These are phyloP conservation scores for Drosophila setifemur DNA, from an alignment of 1,140 invertebrate species.

Conservation along the genomic window DNA sequence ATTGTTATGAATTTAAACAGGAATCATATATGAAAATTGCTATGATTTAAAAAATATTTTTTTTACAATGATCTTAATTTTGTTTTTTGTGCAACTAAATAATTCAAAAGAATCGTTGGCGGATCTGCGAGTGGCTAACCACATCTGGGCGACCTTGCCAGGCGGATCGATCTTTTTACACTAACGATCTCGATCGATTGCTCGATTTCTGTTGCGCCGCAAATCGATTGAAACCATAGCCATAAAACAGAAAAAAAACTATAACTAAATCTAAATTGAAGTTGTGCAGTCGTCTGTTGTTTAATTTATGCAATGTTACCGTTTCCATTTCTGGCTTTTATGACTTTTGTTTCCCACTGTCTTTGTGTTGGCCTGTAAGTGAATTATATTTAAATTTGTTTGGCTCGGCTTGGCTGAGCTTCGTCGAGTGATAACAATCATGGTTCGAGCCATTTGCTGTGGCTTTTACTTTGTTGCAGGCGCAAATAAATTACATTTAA, in stretches of 20 bases:
- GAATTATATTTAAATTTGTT: constrained; percentile 74
- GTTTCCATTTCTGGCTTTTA: constrained; percentile 46
- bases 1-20: too few relatives aligned
- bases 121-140: constrained; percentile 25
- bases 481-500: constrained; percentile 74
- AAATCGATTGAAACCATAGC: constrained; percentile 60
- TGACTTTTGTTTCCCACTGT: constrained; percentile 9
- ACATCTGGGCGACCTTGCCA: constrained; percentile 66
- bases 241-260: constrained; percentile 40
- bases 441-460: constrained; percentile 44
- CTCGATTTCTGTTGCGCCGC: constrained; percentile 57
- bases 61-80: too few relatives aligned
- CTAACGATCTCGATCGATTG: constrained; percentile 47
- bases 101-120: constrained; percentile 18
- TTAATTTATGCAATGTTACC: constrained; percentile 69
- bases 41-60: too few relatives aligned
- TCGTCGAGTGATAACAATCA: constrained; percentile 60
- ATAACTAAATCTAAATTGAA: constrained; percentile 48
- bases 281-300: constrained; percentile 50
- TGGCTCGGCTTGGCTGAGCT: constrained; percentile 55
- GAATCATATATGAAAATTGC: too few relatives aligned
- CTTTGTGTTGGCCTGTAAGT: constrained; percentile 46
- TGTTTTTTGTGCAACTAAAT: too few relatives aligned
- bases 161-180: constrained; percentile 49
- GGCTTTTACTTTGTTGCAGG: constrained; percentile 56